Evolutionary conservation across 2,113 vertebrate species (phyloP), one percentile per base, ranked within the genome.

Genomic region (Hippocampus comes): DNA sequence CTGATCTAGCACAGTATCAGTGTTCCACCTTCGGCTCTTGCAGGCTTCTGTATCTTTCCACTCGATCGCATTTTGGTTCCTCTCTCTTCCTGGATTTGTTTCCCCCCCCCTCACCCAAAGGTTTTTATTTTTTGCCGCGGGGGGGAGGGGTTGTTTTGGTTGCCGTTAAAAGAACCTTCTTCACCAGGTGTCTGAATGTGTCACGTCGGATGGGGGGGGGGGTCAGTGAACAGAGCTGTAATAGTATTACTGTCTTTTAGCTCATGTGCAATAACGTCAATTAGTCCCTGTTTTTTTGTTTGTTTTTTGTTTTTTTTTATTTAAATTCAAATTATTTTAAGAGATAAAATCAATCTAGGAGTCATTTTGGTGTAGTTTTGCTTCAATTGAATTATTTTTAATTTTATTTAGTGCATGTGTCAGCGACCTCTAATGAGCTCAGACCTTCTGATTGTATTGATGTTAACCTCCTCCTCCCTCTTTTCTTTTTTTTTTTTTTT

Each of bases 191-290:
- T 81, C 71, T 84, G 83, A 91, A 88, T 86, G 86, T 89, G 69
- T 63, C 4, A n/a, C 42, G 21, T 66, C 60, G 75, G 70, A 42
- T 64, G 74, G 61, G 70, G 69, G 34, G 43, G 43, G 43, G 75
- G 77, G 80, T 83, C 18, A 56, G 72, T 67, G 75, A 81, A 82
- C 76, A 85, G 79, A 84, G 75, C 76, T 87, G 79, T 76, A 82
- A 82, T 89, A 91, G 88, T 91, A 90, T 89, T 88, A 89, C 84
- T 87, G 88, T 90, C 82, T 88, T 34, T 80, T 81, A 87, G 86
- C 84, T 90, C 83, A 86, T 90, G 92, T 93, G 90, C 91, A 93
- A 92, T 93, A 92, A 93, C 80, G 77, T 85, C 82, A 82, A 84
- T 88, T 88, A 82, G 82, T 79, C 82, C 57, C 88, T 91, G n/a